Percentiles rank a stretch among this genome's conserved stretches.
These are phyloP conservation scores for Uria lomvia DNA, from an alignment of 2,113 vertebrate species.

Conservation along the genomic window DNA sequence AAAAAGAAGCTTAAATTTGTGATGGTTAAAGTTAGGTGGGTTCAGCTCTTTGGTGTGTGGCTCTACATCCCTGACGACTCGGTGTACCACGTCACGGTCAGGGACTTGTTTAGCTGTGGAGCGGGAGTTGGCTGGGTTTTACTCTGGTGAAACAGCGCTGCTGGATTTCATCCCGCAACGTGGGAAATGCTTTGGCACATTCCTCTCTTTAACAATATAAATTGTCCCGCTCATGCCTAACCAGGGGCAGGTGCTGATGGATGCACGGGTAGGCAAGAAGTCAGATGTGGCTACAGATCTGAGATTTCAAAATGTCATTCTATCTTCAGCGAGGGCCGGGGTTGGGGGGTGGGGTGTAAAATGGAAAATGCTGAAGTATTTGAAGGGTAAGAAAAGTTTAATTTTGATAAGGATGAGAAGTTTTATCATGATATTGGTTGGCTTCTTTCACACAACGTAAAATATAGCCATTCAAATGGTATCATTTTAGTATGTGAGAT, in stretches of 20 bases:
- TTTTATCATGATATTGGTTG: neutral
- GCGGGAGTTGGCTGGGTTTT: neutral
- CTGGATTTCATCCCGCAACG: neutral
- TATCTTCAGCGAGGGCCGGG: neutral
- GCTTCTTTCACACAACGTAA: neutral
- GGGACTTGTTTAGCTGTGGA: neutral
- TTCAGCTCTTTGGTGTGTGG: neutral
- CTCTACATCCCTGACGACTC: neutral
- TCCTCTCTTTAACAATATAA: neutral
- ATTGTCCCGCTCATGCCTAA: neutral
- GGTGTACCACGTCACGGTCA: neutral
- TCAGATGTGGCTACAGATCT: neutral
- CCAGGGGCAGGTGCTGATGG: neutral
- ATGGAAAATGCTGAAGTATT: neutral
- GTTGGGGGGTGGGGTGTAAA: neutral
- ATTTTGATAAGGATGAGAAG: neutral
- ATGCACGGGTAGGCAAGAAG: neutral
- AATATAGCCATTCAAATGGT: neutral
- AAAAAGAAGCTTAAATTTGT: neutral
- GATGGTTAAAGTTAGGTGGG: neutral
- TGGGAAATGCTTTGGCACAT: conserved; percentile 16
- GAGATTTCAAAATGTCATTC: neutral
- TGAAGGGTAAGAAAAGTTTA: neutral
- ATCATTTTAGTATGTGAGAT: neutral
- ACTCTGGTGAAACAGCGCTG: neutral